phyloP scores from a whole-genome alignment of 2,888 invertebrate species.

The Nematopogon swammerdamellus region DNA sequence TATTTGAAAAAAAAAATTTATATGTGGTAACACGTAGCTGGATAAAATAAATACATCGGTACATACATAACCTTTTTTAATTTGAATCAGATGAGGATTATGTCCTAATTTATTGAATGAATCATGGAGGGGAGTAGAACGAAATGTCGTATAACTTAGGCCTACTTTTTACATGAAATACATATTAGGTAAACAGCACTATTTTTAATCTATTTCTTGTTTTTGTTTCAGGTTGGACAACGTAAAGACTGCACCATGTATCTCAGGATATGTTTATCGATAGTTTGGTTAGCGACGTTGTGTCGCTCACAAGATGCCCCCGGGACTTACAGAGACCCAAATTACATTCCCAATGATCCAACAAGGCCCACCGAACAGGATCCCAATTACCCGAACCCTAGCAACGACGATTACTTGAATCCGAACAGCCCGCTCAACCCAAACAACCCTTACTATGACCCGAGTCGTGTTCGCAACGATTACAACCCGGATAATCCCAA shows the following conservation, averaged over 20 bases:
- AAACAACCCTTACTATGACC: conserved; percentile 8
- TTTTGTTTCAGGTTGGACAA: background rate
- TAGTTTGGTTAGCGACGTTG: background rate
- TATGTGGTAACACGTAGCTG: too few species aligned
- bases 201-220: too few species aligned
- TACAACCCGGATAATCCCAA: conserved; percentile 9
- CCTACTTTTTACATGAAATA: too few species aligned
- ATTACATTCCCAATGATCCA: conserved; percentile 3
- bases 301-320: background rate
- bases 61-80: too few species aligned
- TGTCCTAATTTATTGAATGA: too few species aligned
- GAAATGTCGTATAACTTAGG: too few species aligned
- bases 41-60: too few species aligned
- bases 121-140: too few species aligned
- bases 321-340: background rate
- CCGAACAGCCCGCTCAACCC: conserved; percentile 13
- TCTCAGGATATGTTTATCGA: background rate
- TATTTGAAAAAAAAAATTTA: too few species aligned
- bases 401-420: conserved; percentile 19
- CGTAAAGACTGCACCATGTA: background rate
- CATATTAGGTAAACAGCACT: too few species aligned
- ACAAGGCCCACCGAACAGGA: conserved; percentile 19
- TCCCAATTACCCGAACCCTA: background rate
- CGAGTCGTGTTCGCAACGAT: conserved; percentile 8
- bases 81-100: too few species aligned